Evolutionary conservation across 2,113 vertebrate genomes (phyloP), one percentile per base, ranked within the genome.

Genomic region (Crotalus helleri): DNA sequence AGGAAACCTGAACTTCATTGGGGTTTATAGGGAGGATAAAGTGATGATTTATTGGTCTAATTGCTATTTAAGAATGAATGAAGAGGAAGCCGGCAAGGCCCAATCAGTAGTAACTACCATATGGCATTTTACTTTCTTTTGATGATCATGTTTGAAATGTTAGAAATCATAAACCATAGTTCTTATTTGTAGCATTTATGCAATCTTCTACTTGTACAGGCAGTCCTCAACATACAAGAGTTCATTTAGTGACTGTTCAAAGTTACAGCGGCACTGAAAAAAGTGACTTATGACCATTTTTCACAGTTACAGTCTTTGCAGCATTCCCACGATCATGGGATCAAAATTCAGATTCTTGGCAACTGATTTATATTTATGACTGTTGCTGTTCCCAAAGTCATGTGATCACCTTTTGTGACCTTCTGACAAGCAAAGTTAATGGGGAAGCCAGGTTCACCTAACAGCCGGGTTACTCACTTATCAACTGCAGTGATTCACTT

Each of bases 41-140:
- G 88, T 44, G 26, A 8, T 51, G 29, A 59, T 94, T 96, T 95
- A 91, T 94, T 92, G 12, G 33, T 64, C 91, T 59, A 94, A 85
- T 87, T 94, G 91, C 93, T 51, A 86, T 90, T 39, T 53, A n/a
- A 59, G 61, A 87, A 94, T 61, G 87, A 2, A 1, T 87, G 5
- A 94, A 92, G 69, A 58, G 91, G 85, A 26, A 85, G 88, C 57
- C 92, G 46, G 46, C 9, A 33, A 44, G 92, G 51, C 89, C 94
- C 93, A 85, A 69, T 33, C 92, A 93, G 86, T 81, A 86, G 74
- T 81, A 51, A 12, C 54, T 89, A 57, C 64, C 0, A 85, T 19
- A 44, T 85, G 54, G 13, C 74, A 8, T 51, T 86, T 88, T 93
- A 26, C 5, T 51, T 58, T 11, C 5, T 15, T 24, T 39, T 46